These are phyloP conservation scores for Phyllopteryx taeniolatus DNA, from an alignment of 2,113 vertebrate genomes.

Conservation along the genomic window DNA sequence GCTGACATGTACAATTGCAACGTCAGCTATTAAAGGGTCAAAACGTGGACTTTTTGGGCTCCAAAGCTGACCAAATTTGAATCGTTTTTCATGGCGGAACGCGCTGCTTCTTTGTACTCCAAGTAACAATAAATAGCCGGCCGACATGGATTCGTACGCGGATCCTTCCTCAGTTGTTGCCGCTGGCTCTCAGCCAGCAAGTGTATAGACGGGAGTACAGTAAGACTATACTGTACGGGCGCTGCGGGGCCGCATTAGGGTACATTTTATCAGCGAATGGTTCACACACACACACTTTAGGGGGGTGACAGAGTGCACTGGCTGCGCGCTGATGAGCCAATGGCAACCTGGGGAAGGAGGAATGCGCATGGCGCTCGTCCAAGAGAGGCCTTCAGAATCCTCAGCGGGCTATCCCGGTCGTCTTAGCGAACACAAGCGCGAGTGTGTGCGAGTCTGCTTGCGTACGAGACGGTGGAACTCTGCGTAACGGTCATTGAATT, in stretches of 20 bases:
- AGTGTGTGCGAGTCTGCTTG: conserved; percentile 52
- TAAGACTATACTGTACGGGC: conserved; percentile 30
- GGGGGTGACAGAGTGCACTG: conserved; percentile 77
- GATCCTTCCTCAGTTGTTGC: conserved; percentile 52
- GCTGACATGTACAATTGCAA: background rate
- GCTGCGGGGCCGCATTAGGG: conserved; percentile 55
- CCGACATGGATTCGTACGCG: conserved; percentile 37
- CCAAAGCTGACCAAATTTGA: background rate
- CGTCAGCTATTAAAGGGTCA: too few relatives aligned
- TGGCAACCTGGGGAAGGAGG: conserved; percentile 74
- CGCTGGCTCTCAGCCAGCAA: conserved; percentile 44
- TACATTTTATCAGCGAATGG: conserved; percentile 40
- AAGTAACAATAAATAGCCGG: conserved; percentile 36
- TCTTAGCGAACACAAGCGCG: conserved; percentile 69
- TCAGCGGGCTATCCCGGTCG: conserved; percentile 70
- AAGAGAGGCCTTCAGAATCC: conserved; percentile 70
- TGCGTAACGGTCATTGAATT: conserved; percentile 37
- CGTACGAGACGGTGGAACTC: conserved; percentile 41
- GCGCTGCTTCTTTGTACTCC: conserved; percentile 16
- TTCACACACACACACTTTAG: conserved; percentile 31
- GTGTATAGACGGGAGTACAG: conserved; percentile 48
- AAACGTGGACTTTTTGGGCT: too few relatives aligned
- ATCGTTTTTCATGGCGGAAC: background rate
- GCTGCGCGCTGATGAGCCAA: conserved; percentile 78
- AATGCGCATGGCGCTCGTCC: conserved; percentile 73